Conservation (phyloP, 2,888 invertebrate genomes). For the Drosophila flavopinicola region DNA sequence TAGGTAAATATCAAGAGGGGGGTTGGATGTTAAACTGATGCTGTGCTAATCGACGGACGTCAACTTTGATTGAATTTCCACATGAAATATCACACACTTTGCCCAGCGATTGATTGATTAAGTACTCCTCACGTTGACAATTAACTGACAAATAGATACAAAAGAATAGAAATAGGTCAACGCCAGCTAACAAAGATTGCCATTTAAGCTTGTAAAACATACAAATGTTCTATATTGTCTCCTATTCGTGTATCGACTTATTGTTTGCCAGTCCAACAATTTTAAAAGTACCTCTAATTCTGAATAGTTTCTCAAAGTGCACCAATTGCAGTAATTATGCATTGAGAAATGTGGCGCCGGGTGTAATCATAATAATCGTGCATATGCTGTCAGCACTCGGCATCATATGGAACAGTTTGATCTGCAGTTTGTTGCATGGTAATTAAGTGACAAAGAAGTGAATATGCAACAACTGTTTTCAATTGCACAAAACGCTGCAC, state of each 20-base stretch:
- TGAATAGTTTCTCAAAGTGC: slow-evolving; percentile 6
- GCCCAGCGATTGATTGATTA: slow-evolving; percentile 49
- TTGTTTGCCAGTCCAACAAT: no score
- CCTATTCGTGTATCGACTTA: no score
- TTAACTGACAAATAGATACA: slow-evolving; percentile 19
- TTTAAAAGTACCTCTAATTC: no score
- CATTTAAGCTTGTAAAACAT: background rate
- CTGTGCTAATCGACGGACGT: slow-evolving; percentile 68
- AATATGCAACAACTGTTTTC: slow-evolving; percentile 53
- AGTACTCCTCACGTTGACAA: slow-evolving; percentile 41
- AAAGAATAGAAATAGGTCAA: slow-evolving; percentile 21
- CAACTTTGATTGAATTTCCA: slow-evolving; percentile 70
- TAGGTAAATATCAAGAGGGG: slow-evolving; percentile 56
- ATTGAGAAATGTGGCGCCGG: background rate
- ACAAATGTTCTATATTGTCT: no score
- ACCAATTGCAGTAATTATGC: background rate
- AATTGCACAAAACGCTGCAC: slow-evolving; percentile 41
- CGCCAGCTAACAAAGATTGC: background rate
- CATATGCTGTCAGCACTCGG: slow-evolving; percentile 7
- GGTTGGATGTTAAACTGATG: slow-evolving; percentile 25
- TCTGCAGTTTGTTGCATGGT: slow-evolving; percentile 43
- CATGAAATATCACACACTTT: slow-evolving; percentile 38
- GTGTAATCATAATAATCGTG: slow-evolving; percentile 11
- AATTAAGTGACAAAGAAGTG: slow-evolving; percentile 63
- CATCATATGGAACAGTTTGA: slow-evolving; percentile 8